Percentiles rank a stretch among this genome's conserved stretches.
Conservation (phyloP, 1,140 invertebrate genomes). For the Charaxes varanes region DNA sequence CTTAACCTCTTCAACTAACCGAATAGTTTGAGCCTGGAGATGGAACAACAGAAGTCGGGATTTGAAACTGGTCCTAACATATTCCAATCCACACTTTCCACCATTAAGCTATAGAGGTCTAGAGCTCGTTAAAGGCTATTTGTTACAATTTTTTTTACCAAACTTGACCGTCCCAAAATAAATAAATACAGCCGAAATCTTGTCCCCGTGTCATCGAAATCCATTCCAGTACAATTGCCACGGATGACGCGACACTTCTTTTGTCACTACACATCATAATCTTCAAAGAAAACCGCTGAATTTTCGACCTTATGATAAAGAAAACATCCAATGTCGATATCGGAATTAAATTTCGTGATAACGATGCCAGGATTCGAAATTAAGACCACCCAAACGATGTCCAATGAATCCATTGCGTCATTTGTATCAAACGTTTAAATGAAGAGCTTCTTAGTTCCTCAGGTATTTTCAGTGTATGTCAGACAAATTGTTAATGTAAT, state of each 20-base stretch:
- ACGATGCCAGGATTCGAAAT: constrained; percentile 18
- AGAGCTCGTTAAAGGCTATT: too few relatives aligned
- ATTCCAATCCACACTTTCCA: too few relatives aligned
- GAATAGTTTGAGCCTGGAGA: too few relatives aligned
- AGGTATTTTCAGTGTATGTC: too few relatives aligned
- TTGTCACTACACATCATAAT: constrained; percentile 32
- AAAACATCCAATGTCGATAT: constrained; percentile 9
- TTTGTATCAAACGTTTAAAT: too few relatives aligned
- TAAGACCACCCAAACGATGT: constrained; percentile 38
- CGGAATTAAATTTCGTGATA: not conserved
- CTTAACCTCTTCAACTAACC: too few relatives aligned
- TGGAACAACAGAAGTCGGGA: too few relatives aligned
- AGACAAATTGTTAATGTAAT: too few relatives aligned
- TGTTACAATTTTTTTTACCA: not conserved
- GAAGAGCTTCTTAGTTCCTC: too few relatives aligned
- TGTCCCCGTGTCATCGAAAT: constrained; percentile 20
- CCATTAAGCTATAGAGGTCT: too few relatives aligned
- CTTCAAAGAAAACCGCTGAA: constrained; percentile 1
- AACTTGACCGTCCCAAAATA: not conserved
- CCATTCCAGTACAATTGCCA: constrained; percentile 17
- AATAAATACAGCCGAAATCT: constrained; percentile 4
- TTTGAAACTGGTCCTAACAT: too few relatives aligned
- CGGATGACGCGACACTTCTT: constrained; percentile 36
- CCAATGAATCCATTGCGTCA: constrained; percentile 38
- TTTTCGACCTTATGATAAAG: constrained; percentile 5